phyloP scores from a whole-genome alignment of 2,113 vertebrate species.

The Ia io region DNA sequence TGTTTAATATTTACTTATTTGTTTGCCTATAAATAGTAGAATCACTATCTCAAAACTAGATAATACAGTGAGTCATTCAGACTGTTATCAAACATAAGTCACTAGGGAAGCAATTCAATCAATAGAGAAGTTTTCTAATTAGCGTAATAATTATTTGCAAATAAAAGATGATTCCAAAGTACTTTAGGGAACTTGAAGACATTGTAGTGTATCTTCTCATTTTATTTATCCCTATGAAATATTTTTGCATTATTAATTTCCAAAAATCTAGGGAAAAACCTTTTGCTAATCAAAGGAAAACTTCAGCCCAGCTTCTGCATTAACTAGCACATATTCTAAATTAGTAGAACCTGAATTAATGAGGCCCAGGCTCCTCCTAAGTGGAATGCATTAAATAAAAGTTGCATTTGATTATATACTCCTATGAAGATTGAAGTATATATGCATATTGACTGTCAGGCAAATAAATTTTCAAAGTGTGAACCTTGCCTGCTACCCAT shows the following conservation, averaged over 20 bases:
- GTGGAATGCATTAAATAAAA: slow-evolving; percentile 28
- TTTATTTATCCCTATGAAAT: slow-evolving; percentile 45
- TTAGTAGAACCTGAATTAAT: slow-evolving; percentile 49
- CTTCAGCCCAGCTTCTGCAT: slow-evolving; percentile 40
- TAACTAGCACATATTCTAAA: slow-evolving; percentile 55
- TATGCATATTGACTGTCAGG: background rate
- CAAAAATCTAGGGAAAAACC: slow-evolving; percentile 25
- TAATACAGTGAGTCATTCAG: slow-evolving; percentile 45
- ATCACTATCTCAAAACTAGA: slow-evolving; percentile 56
- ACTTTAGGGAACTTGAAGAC: slow-evolving; percentile 36
- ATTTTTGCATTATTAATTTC: slow-evolving; percentile 57
- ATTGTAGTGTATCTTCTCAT: slow-evolving; percentile 43
- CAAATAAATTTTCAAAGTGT: slow-evolving; percentile 13
- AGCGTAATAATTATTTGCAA: slow-evolving; percentile 68
- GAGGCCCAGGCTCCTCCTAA: slow-evolving; percentile 14
- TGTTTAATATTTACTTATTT: slow-evolving; percentile 54
- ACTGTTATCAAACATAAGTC: slow-evolving; percentile 51
- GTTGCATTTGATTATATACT: slow-evolving; percentile 23
- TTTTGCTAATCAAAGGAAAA: slow-evolving; percentile 63
- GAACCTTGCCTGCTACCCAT: background rate
- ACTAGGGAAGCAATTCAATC: slow-evolving; percentile 53
- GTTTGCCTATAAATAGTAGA: slow-evolving; percentile 55
- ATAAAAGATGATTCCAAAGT: slow-evolving; percentile 61
- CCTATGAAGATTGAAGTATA: background rate
- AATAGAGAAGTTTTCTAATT: slow-evolving; percentile 66